Conservation (phyloP, 2,888 invertebrate species). For the Trissolcus japonicus region DNA sequence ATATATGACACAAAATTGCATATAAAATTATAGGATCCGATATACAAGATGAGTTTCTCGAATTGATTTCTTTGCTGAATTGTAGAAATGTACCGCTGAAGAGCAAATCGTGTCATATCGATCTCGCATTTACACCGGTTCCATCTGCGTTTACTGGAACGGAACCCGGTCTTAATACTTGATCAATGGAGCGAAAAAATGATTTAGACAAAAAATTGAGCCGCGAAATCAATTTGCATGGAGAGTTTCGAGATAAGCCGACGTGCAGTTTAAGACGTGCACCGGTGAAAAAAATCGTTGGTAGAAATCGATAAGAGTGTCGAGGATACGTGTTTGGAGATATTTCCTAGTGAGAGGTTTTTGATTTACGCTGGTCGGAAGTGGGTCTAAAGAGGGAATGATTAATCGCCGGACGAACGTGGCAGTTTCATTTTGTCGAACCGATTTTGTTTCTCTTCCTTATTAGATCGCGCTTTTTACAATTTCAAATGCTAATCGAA, state of each 20-base stretch:
- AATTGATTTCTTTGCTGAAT: no score
- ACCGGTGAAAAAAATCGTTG: constrained; percentile 2
- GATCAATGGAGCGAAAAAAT: constrained; percentile 50
- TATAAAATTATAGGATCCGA: no score
- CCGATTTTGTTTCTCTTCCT: no score
- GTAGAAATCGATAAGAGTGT: constrained; percentile 20
- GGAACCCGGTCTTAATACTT: constrained; percentile 49
- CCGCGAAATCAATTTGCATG: constrained; percentile 42
- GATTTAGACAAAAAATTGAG: constrained; percentile 32
- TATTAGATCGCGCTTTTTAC: no score
- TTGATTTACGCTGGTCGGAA: constrained; percentile 19
- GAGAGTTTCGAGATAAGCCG: constrained; percentile 11
- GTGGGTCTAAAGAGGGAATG: neutral
- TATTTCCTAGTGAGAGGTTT: constrained; percentile 12
- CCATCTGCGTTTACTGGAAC: constrained; percentile 42
- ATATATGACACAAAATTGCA: no score
- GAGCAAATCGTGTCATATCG: constrained; percentile 15
- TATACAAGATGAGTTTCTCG: no score
- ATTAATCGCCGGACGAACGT: constrained; percentile 15
- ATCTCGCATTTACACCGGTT: constrained; percentile 31
- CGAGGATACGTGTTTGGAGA: constrained; percentile 7
- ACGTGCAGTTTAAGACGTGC: neutral
- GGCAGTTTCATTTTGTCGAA: constrained; percentile 10
- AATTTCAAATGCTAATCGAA: no score
- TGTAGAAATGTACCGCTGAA: no score